Base-by-base conservation (phyloP, 2,797 vertebrate species). In the Poeciliopsis paucimaculata region DNA sequence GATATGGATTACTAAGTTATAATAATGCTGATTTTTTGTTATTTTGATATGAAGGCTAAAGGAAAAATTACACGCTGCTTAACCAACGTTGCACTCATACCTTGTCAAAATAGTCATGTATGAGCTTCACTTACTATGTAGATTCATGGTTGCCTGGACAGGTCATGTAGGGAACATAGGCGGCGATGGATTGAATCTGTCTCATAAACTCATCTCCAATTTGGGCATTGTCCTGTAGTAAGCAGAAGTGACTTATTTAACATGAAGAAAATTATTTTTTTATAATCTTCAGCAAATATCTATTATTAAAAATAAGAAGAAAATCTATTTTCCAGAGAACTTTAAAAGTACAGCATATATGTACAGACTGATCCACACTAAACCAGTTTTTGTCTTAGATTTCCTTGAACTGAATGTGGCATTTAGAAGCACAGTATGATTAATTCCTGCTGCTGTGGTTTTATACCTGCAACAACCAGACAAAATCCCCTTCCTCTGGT, bases 181-280 rank as follows among this genome's bases (percentile, higher is more conserved):
- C 97, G 0, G 97, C 97, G 45, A 98, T 96, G 0, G 97, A 95
- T 85, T 98, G 95, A 1, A 97, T 96, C 93, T 97, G 96, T 75
- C 93, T 93, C 97, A 98, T 98, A 89, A 98, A 98, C 89, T 95
- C 96, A 36, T 98, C 97, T 43, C 97, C 97, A 0, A 98, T 95
- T 4, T 90, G 93, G 71, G 94, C 97, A 0, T 98, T 96, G 85
- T 96, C 95, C 97, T 98, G 86, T 2, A 89, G 89, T 20, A 70
- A 36, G n/a, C 26, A 43, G 82, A 62, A 83, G 8, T 68, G 20
- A 78, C 55, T 34, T 36, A 36, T 82, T 81, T 88, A 73, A 82
- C 64, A 68, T 73, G 78, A 88, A 5, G 66, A n/a, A 36, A 85
- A 47, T 78, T 36, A 85, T 64, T 75, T 77, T 41, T 45, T n/a